These are phyloP conservation scores for Myotis myotis DNA, from an alignment of 2,797 vertebrate genomes.

Conservation along the genomic window DNA sequence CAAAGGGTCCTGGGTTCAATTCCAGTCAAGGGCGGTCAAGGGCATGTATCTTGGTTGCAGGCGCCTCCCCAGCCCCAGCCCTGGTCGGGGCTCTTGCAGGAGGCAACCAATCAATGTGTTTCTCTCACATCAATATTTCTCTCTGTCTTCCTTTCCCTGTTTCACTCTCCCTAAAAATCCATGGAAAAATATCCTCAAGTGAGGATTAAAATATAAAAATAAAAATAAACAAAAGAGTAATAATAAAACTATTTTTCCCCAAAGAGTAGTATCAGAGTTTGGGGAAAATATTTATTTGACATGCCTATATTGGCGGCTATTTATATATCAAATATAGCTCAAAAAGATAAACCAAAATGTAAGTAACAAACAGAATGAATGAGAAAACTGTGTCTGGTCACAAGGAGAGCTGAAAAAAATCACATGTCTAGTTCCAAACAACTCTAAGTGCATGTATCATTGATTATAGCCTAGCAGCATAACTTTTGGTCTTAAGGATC, in stretches of 20 bases:
- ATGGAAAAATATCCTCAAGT: too few relatives aligned
- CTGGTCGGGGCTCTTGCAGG: too few relatives aligned
- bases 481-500: not conserved
- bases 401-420: slow-evolving; percentile 14
- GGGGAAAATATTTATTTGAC: not conserved
- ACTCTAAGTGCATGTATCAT: not conserved
- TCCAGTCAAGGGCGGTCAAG: too few relatives aligned
- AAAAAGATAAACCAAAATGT: slow-evolving; percentile 20
- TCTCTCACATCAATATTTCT: too few relatives aligned
- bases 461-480: not conserved
- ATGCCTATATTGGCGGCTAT: not conserved
- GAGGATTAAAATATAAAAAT: too few relatives aligned
- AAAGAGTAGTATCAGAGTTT: slow-evolving; percentile 41
- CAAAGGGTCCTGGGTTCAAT: too few relatives aligned
- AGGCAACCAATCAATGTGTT: too few relatives aligned
- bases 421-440: not conserved
- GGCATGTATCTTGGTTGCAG: too few relatives aligned
- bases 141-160: too few relatives aligned
- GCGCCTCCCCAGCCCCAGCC: too few relatives aligned
- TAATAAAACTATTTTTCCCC: slow-evolving; percentile 53
- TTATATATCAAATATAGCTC: not conserved
- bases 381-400: not conserved
- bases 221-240: slow-evolving; percentile 56
- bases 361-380: slow-evolving; percentile 7
- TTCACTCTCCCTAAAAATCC: too few relatives aligned